These are phyloP conservation scores for Drosophila equinoxialis DNA, from an alignment of 1,140 invertebrate genomes.

Conservation along the genomic window DNA sequence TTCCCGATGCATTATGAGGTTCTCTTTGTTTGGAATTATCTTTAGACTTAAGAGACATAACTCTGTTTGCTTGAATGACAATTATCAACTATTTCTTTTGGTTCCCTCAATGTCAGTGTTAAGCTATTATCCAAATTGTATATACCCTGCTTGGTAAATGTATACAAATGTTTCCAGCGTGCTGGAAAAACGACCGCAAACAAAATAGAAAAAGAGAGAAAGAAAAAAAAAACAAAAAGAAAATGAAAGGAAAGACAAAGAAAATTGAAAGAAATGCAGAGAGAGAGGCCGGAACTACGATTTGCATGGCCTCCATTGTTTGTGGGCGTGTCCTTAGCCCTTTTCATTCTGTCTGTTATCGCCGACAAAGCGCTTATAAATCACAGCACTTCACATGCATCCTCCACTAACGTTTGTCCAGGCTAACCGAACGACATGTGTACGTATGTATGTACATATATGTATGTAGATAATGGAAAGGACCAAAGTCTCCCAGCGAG, in stretches of 20 bases:
- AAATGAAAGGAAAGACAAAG: constrained; percentile 56
- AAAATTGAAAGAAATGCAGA: constrained; percentile 65
- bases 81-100: neutral
- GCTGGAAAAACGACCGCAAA: constrained; percentile 51
- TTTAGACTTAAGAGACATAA: too few species aligned
- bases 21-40: too few species aligned
- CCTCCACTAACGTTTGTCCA: constrained; percentile 7
- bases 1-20: neutral
- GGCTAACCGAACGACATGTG: constrained; percentile 2
- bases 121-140: neutral
- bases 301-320: constrained; percentile 64
- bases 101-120: neutral
- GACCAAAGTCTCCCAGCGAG: neutral
- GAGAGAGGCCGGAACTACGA: constrained; percentile 12
- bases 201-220: constrained; percentile 25
- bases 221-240: neutral
- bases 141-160: neutral
- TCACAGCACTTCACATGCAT: constrained; percentile 71
- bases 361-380: constrained; percentile 74
- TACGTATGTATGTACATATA: neutral
- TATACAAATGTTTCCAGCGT: constrained; percentile 10
- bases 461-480: constrained; percentile 12
- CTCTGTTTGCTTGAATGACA: neutral
- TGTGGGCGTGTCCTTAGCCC: constrained; percentile 39
- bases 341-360: constrained; percentile 59